Conservation (phyloP, 2,797 vertebrate genomes). For the Poeciliopsis turneri region DNA sequence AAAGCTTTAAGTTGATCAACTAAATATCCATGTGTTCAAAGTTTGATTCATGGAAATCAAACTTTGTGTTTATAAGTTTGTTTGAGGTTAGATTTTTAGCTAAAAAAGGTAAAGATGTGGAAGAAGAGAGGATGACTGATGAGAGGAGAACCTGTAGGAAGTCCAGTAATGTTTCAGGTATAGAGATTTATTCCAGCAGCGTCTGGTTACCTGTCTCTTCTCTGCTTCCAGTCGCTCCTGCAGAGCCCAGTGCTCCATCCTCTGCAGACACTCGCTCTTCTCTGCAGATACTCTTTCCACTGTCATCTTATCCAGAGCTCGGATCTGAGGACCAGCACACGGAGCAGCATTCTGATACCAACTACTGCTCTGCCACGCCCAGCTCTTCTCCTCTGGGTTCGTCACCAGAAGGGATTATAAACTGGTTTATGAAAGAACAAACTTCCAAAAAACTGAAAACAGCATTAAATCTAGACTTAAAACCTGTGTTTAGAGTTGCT, state of each 20-base stretch:
- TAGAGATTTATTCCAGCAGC: not conserved
- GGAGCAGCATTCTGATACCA: not conserved
- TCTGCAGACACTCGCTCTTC: constrained; percentile 88
- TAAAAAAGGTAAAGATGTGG: not conserved
- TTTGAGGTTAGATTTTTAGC: not conserved
- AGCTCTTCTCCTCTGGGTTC: not conserved
- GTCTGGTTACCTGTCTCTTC: constrained; percentile 86
- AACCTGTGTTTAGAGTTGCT: too few species aligned
- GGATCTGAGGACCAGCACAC: constrained; percentile 77
- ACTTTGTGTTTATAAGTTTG: not conserved
- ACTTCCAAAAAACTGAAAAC: too few species aligned
- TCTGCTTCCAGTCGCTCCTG: constrained; percentile 85
- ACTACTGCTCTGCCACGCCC: not conserved
- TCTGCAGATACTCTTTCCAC: constrained; percentile 91
- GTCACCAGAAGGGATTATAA: too few species aligned
- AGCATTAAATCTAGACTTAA: too few species aligned
- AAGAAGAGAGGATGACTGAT: not conserved
- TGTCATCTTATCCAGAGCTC: constrained; percentile 92
- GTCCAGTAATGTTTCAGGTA: not conserved
- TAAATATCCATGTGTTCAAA: not conserved
- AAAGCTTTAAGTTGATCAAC: not conserved
- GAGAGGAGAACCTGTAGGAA: not conserved
- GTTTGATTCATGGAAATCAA: not conserved
- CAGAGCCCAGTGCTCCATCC: constrained; percentile 85
- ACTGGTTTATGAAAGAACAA: too few species aligned